These are phyloP conservation scores for Dynastes hyllus DNA, from an alignment of 2,888 invertebrate genomes.

Conservation along the genomic window DNA sequence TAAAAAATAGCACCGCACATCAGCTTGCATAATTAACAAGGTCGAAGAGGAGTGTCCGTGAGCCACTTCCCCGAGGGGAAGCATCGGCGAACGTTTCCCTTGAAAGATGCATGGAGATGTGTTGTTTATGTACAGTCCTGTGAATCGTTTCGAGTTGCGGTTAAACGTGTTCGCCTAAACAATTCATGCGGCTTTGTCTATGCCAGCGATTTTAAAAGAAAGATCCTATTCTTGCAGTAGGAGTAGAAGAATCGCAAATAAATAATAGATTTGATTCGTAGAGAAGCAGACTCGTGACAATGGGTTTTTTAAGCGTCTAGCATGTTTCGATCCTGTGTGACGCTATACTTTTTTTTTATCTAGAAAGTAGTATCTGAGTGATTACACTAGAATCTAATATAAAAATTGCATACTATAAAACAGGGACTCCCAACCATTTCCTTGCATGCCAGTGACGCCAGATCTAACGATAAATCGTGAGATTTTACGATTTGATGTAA, in stretches of 20 bases:
- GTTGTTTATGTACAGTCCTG: conserved; percentile 3
- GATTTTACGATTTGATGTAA: too few relatives aligned
- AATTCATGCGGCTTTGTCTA: conserved; percentile 1
- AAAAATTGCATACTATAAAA: too few relatives aligned
- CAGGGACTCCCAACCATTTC: too few relatives aligned
- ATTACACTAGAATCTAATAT: too few relatives aligned
- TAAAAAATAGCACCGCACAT: background rate
- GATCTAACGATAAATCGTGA: too few relatives aligned
- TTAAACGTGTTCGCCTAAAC: background rate
- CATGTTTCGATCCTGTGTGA: background rate
- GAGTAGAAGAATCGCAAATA: background rate
- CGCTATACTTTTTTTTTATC: too few relatives aligned
- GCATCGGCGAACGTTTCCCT: background rate
- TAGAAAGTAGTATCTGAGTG: too few relatives aligned
- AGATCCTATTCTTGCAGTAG: background rate
- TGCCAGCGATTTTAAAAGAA: conserved; percentile 4
- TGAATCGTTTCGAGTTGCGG: background rate
- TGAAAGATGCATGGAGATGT: conserved; percentile 5
- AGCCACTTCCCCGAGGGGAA: background rate
- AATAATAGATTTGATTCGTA: background rate
- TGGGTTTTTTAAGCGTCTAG: background rate
- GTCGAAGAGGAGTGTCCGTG: background rate
- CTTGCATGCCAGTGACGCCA: too few relatives aligned
- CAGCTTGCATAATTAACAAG: background rate
- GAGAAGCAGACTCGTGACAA: background rate